Evolutionary conservation across 2,797 vertebrate genomes (phyloP), one percentile per base, ranked within the genome.

Genomic region (Scolopax bukidnonensis): DNA sequence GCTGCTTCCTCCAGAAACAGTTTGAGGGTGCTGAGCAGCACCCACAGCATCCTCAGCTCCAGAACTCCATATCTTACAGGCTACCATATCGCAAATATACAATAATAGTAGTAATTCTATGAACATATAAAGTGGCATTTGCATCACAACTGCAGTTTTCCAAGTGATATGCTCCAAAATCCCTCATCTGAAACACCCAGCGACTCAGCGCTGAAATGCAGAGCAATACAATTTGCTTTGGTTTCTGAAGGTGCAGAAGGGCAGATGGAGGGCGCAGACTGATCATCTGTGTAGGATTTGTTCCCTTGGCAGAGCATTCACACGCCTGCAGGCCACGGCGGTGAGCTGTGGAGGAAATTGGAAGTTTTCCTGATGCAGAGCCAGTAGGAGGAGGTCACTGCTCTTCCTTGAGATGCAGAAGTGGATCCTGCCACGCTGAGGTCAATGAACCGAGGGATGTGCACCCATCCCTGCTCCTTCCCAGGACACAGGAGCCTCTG

Each of bases 61-160:
- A 4, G 27, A 36, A 20, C 43, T 10, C 2, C 4, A 0, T 6
- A 9, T 3, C 43, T 32, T 7, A 11, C 2, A 21, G 30, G 50
- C 80, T 18, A 27, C 59, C 12, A 1, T 5, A 2, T 15, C 2
- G 28, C 32, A n/a, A 27, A 25, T 10, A 30, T 1, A 40, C 45
- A 38, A 8, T 6, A 32, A 45, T 0, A 51, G 36, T 1, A 30
- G 38, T 21, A 59, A 54, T 21, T 18, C 67, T 20, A 6, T 23
- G 36, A 32, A n/a, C 20, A 6, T 7, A 16, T 6, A 50, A 60
- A 41, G 16, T 13, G 11, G 32, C 36, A 27, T 41, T 10, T n/a
- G 59, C 53, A 32, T 54, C n/a, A 9, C n/a, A 32, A 9, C 36
- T 9, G 48, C 64, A 17, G 59, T 25, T 60, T 43, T 80, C 53